Evolutionary conservation across 2,113 vertebrate genomes (phyloP).

Genomic region (Circaetus cinerascens): DNA sequence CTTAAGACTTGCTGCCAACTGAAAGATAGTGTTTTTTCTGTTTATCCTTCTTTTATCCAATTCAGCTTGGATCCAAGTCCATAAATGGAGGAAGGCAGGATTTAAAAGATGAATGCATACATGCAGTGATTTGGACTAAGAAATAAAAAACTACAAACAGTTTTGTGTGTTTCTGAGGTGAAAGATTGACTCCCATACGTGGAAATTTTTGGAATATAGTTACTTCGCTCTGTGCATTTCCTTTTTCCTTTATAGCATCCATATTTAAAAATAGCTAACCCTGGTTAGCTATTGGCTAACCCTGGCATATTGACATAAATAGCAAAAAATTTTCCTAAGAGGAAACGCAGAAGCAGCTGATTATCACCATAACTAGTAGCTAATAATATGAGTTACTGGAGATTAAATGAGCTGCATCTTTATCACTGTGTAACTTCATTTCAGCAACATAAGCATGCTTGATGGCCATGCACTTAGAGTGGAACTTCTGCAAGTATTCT

Average conservation of each 20-base stretch:
- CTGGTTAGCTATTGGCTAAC: not conserved
- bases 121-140: not conserved
- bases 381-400: not conserved
- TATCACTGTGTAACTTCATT: not conserved
- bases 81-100: not conserved
- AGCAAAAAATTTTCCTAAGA: not conserved
- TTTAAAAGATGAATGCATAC: not conserved
- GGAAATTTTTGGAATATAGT: not conserved
- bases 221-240: not conserved
- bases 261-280: slow-evolving; percentile 30
- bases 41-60: not conserved
- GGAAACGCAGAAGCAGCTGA: not conserved
- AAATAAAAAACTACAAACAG: not conserved
- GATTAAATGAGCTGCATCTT: not conserved
- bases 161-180: not conserved
- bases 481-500: not conserved
- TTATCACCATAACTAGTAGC: not conserved
- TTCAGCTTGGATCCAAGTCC: not conserved
- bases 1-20: not conserved
- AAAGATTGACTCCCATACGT: not conserved
- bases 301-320: not conserved
- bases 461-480: not conserved
- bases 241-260: not conserved
- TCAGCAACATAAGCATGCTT: not conserved
- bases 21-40: not conserved